A percentile compares a stretch with the other conserved stretches of the same genome.
Evolutionary conservation across 2,888 invertebrate species (phyloP).

Genomic region (Seladonia tumulorum): DNA sequence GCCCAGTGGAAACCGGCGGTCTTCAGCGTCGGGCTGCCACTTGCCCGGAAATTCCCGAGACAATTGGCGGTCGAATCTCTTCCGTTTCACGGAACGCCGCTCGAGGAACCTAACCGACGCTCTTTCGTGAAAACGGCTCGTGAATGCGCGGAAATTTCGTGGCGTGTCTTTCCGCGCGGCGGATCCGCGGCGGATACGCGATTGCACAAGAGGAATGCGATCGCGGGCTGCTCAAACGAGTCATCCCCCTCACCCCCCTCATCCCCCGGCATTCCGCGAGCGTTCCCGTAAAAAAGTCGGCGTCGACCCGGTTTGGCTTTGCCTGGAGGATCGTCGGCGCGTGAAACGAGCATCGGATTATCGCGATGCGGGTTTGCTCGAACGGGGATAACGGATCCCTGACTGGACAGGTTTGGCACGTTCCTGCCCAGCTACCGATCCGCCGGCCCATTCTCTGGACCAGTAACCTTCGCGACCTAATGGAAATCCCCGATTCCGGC

Average conservation of each 20-base stretch:
- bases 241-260: too few relatives aligned
- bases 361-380: conserved; percentile 40
- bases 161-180: not conserved
- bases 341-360: conserved; percentile 51
- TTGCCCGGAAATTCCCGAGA: conserved; percentile 53
- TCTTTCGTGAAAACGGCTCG: conserved; percentile 14
- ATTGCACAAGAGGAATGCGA: conserved; percentile 25
- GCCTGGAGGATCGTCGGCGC: conserved; percentile 9
- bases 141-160: conserved; percentile 6
- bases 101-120: not conserved
- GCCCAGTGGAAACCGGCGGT: conserved; percentile 25
- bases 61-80: conserved; percentile 38
- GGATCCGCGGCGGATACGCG: not conserved
- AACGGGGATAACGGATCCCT: conserved; percentile 37
- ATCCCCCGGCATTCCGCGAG: not conserved
- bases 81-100: not conserved
- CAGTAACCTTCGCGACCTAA: conserved; percentile 23
- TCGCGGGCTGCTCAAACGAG: not conserved
- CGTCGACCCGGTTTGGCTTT: not conserved
- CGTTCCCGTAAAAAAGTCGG: conserved; percentile 21
- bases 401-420: conserved; percentile 17
- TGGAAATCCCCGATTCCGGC: conserved; percentile 19
- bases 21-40: conserved; percentile 23
- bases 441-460: not conserved
- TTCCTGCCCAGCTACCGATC: not conserved